Evolutionary conservation across 2,113 vertebrate genomes (phyloP).

Genomic region (Lepus americanus): DNA sequence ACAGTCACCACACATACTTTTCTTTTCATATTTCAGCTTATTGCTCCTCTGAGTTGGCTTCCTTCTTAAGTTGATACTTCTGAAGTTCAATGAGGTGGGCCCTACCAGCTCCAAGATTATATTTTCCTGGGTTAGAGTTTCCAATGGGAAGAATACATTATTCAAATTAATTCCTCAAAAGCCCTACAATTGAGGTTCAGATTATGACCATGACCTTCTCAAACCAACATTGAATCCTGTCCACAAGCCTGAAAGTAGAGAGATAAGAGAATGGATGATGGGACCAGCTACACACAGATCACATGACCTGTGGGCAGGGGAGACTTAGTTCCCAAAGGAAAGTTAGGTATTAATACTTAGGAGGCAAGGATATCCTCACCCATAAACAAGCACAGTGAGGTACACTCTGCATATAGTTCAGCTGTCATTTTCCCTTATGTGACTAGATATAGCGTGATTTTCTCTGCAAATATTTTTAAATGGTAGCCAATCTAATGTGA

Average conservation of each 20-base stretch:
- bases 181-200: neutral
- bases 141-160: neutral
- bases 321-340: neutral
- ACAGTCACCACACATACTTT: neutral
- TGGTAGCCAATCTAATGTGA: neutral
- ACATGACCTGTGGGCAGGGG: neutral
- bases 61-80: neutral
- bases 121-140: neutral
- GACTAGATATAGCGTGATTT: neutral
- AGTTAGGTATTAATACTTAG: neutral
- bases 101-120: neutral
- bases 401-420: neutral
- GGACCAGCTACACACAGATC: neutral
- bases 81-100: neutral
- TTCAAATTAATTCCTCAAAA: neutral
- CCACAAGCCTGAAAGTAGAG: neutral
- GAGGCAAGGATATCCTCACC: neutral
- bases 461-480: conserved; percentile 42
- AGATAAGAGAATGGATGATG: neutral
- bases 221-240: neutral
- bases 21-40: neutral
- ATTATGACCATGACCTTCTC: neutral
- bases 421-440: neutral
- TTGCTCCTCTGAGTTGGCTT: neutral
- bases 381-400: neutral